These are phyloP conservation scores for Tricholauxania praeusta DNA, from an alignment of 2,888 invertebrate species.

Conservation along the genomic window DNA sequence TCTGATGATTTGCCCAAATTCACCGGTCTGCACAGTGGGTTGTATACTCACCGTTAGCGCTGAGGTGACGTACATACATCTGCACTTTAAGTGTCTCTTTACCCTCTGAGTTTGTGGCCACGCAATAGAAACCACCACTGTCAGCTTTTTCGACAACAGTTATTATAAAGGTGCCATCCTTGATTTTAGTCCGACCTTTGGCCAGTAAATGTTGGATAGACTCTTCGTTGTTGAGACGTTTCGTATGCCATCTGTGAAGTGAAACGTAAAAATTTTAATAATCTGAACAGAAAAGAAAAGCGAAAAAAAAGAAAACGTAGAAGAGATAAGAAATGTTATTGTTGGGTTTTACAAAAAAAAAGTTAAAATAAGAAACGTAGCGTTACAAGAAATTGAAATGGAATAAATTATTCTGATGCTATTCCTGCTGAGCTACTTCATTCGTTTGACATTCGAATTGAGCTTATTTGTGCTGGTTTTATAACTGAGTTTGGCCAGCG, in stretches of 20 bases:
- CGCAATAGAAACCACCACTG: slow-evolving; percentile 70
- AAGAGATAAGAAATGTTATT: slow-evolving; percentile 65
- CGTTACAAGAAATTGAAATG: slow-evolving; percentile 25
- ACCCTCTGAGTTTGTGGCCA: slow-evolving; percentile 71
- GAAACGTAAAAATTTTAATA: slow-evolving; percentile 10
- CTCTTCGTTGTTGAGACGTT: slow-evolving; percentile 69
- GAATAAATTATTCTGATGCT: slow-evolving; percentile 28
- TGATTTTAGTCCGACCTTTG: slow-evolving; percentile 69
- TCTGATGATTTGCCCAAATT: slow-evolving; percentile 85
- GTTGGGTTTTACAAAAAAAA: slow-evolving; percentile 53
- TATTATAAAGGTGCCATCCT: slow-evolving; percentile 71
- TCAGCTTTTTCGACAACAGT: slow-evolving; percentile 69
- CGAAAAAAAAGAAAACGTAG: too few relatives aligned
- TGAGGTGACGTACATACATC: slow-evolving; percentile 73
- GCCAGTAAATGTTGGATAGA: slow-evolving; percentile 68
- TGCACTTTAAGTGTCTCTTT: slow-evolving; percentile 71
- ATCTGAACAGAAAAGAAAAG: neutral
- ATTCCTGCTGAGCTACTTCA: neutral
- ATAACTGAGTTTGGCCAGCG: neutral
- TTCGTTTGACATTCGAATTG: neutral
- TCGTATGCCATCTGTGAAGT: slow-evolving; percentile 69
- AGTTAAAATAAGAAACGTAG: slow-evolving; percentile 9
- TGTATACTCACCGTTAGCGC: slow-evolving; percentile 82
- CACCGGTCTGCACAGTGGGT: slow-evolving; percentile 79
- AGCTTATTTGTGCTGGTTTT: slow-evolving; percentile 2